These are phyloP conservation scores for Callitettix versicolor DNA, from an alignment of 1,140 invertebrate genomes.

Conservation along the genomic window DNA sequence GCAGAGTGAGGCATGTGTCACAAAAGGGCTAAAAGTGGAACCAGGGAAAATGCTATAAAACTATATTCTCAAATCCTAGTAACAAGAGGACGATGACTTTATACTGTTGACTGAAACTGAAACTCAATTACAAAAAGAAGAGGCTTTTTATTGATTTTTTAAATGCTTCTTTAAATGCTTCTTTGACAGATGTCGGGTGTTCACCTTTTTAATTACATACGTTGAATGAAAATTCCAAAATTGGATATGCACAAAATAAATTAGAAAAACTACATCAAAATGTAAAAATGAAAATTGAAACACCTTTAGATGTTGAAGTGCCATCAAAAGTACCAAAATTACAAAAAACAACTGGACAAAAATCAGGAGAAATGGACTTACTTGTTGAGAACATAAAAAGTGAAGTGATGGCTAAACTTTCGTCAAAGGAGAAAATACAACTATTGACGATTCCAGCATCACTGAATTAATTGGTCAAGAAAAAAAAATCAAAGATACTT, in stretches of 20 bases:
- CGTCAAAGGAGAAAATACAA: background rate
- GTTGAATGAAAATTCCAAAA: too few species aligned
- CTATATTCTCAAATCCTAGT: too few species aligned
- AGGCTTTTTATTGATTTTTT: constrained; percentile 1
- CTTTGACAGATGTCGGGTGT: background rate
- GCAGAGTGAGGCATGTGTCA: too few species aligned
- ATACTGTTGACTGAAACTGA: background rate
- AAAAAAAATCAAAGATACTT: background rate
- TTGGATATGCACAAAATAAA: background rate
- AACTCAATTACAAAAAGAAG: constrained; percentile 8
- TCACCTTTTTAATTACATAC: too few species aligned
- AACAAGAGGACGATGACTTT: background rate
- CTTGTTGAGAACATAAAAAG: background rate
- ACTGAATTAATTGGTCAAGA: background rate
- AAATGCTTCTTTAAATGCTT: background rate
- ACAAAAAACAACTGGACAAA: background rate
- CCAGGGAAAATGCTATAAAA: too few species aligned
- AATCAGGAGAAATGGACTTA: background rate
- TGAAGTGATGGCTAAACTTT: background rate
- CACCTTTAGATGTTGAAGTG: background rate
- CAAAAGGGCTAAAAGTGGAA: too few species aligned
- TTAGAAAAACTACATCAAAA: too few species aligned
- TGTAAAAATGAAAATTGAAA: background rate
- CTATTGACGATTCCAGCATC: background rate
- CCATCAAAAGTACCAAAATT: background rate